phyloP scores from a whole-genome alignment of 2,797 vertebrate genomes.

The Lepus townsendii region DNA sequence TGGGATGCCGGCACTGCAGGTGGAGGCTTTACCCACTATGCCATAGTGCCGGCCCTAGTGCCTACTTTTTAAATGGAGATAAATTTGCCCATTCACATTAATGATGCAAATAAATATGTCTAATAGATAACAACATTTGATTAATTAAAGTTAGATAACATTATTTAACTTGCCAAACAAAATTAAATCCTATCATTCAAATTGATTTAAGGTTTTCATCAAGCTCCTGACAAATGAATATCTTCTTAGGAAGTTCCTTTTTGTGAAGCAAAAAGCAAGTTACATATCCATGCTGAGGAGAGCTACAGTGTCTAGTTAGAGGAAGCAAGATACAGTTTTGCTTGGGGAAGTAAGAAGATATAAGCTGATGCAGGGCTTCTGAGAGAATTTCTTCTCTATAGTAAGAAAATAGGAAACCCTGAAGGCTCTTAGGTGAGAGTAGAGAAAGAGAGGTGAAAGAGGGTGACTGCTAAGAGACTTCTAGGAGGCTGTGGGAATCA shows the following conservation, averaged over 20 bases:
- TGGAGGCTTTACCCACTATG: too few relatives aligned
- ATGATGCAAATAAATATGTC: background rate
- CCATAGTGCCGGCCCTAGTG: background rate
- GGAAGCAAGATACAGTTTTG: background rate
- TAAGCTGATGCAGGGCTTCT: background rate
- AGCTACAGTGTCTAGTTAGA: background rate
- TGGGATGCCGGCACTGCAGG: too few relatives aligned
- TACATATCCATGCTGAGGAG: background rate
- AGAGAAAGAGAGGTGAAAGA: background rate
- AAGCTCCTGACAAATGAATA: background rate
- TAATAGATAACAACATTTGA: conserved; percentile 19
- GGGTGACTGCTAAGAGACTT: background rate
- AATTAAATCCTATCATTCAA: conserved; percentile 45
- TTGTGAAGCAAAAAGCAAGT: background rate
- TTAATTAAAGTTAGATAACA: conserved; percentile 61
- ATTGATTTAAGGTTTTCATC: conserved; percentile 8
- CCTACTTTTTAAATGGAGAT: background rate
- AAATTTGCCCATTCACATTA: conserved; percentile 36
- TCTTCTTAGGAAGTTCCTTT: conserved; percentile 50
- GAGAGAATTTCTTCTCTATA: background rate
- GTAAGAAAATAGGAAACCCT: background rate
- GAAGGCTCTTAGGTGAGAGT: background rate
- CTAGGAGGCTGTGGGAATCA: background rate
- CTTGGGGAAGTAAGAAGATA: background rate
- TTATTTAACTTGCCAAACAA: conserved; percentile 63